phyloP scores from a whole-genome alignment of 2,113 vertebrate genomes.

The Mellivora capensis region DNA sequence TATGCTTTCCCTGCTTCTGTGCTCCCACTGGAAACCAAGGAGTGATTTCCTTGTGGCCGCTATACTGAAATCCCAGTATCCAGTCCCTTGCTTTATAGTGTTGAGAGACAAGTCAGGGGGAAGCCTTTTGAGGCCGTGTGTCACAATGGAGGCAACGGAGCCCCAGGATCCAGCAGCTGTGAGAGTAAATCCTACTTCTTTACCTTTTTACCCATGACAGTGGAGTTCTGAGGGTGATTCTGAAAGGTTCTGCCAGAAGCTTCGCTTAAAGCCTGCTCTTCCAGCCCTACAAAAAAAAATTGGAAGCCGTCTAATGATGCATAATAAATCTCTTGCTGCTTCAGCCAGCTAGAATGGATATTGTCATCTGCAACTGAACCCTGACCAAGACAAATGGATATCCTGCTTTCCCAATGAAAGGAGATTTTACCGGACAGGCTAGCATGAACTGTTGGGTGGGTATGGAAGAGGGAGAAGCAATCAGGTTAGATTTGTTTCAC shows the following conservation, averaged over 20 bases:
- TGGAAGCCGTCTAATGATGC: background rate
- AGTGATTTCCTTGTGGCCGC: background rate
- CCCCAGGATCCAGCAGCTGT: background rate
- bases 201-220: background rate
- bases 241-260: background rate
- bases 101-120: background rate
- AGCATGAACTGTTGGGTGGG: background rate
- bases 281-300: background rate
- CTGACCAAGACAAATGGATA: background rate
- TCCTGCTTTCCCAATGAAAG: background rate
- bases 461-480: background rate
- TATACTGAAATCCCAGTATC: background rate
- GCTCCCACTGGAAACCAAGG: background rate
- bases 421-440: background rate
- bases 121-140: rapidly evolving
- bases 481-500: background rate
- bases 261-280: background rate
- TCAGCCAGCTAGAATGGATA: background rate
- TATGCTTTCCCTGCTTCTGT: background rate
- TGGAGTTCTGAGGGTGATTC: background rate
- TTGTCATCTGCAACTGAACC: background rate
- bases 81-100: background rate
- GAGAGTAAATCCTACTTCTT: background rate
- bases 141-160: background rate
- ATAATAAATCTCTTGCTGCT: background rate